Evolutionary conservation across 2,888 invertebrate species (phyloP).

Genomic region (Amphipyra tragopoginis): DNA sequence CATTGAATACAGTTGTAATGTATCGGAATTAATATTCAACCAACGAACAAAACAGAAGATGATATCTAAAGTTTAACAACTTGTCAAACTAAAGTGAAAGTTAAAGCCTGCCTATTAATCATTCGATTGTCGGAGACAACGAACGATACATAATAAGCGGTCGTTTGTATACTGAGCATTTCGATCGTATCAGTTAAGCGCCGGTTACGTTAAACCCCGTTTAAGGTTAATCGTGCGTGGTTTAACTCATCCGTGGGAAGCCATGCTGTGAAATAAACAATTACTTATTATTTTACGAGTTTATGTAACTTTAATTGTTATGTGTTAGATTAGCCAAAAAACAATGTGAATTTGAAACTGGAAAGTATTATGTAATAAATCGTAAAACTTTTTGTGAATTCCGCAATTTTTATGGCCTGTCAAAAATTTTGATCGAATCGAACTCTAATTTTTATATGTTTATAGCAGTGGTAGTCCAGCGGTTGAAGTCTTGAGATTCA

Average conservation of each 20-base stretch:
- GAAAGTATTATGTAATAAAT: slow-evolving; percentile 6
- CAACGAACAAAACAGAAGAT: slow-evolving; percentile 21
- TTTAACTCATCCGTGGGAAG: slow-evolving; percentile 13
- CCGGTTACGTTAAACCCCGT: slow-evolving; percentile 18
- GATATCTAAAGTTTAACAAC: slow-evolving; percentile 35
- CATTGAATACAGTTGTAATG: background rate
- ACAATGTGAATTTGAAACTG: slow-evolving; percentile 18
- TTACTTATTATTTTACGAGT: slow-evolving; percentile 7
- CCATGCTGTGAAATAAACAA: slow-evolving; percentile 4
- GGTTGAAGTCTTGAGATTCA: no score
- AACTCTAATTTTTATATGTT: no score
- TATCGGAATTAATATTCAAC: slow-evolving; percentile 20
- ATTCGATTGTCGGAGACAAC: slow-evolving; percentile 39
- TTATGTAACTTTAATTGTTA: slow-evolving; percentile 38
- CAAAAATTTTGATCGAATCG: no score
- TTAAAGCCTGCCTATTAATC: slow-evolving; percentile 39
- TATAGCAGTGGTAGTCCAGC: no score
- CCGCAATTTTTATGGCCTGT: background rate
- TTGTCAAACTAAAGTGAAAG: slow-evolving; percentile 53
- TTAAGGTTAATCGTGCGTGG: slow-evolving; percentile 29
- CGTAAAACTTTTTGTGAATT: background rate
- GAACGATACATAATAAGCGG: slow-evolving; percentile 43
- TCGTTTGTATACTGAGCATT: slow-evolving; percentile 13
- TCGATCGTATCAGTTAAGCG: slow-evolving; percentile 41
- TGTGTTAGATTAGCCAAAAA: slow-evolving; percentile 6